Percentiles rank a stretch among this genome's conserved stretches.
Evolutionary conservation across 1,140 invertebrate genomes (phyloP).

Genomic region (Dufourea novaeangliae): DNA sequence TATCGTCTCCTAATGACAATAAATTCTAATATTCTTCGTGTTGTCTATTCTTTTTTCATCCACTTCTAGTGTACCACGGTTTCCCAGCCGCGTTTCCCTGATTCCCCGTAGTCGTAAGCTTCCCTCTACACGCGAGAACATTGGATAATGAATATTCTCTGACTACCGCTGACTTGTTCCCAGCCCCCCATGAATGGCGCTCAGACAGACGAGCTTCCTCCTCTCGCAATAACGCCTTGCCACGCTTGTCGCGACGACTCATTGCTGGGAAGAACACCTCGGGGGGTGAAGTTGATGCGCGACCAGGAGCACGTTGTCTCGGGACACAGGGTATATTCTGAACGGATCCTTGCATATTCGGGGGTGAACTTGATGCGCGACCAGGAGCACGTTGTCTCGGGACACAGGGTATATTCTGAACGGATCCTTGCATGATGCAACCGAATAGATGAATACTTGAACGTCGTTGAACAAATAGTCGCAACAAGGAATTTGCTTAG

Average conservation of each 20-base stretch:
- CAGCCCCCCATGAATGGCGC: neutral
- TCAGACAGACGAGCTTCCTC: neutral
- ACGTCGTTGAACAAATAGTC: neutral
- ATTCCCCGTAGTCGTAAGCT: neutral
- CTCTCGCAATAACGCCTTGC: neutral
- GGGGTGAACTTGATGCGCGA: neutral
- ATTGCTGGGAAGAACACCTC: neutral
- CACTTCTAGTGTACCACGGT: neutral
- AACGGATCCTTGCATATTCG: no score
- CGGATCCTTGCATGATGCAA: neutral
- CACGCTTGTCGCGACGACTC: neutral
- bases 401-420: neutral
- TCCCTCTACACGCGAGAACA: neutral
- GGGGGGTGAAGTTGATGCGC: neutral
- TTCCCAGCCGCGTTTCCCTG: neutral
- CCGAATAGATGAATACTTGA: neutral
- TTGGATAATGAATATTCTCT: conserved; percentile 7
- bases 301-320: neutral
- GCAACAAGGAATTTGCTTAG: neutral
- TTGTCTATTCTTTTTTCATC: neutral
- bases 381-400: neutral
- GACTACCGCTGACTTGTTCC: neutral
- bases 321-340: neutral
- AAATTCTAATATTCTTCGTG: neutral
- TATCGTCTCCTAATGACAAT: no score